A percentile compares a stretch with the other conserved stretches of the same genome.
Conservation (phyloP, 1,140 invertebrate genomes). For the Chrysoperla carnea region DNA sequence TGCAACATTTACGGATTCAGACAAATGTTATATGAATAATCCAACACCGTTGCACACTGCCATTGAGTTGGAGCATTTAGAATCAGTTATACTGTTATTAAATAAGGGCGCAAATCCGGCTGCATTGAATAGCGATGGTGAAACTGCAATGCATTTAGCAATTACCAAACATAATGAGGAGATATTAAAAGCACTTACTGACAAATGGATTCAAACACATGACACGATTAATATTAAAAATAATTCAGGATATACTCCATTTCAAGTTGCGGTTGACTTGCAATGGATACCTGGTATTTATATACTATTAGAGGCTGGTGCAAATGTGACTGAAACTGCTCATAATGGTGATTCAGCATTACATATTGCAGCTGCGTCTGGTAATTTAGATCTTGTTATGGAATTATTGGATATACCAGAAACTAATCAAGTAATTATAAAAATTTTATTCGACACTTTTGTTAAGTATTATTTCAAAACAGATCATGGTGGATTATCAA, state of each 20-base stretch:
- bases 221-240: slow-evolving; percentile 17
- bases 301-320: slow-evolving; percentile 46
- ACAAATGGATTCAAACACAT: not conserved
- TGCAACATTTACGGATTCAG: not conserved
- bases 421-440: not conserved
- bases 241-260: slow-evolving; percentile 22
- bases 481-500: not conserved
- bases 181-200: not conserved
- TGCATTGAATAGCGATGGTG: not conserved
- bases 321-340: slow-evolving; percentile 33
- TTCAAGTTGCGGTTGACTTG: slow-evolving; percentile 23
- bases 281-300: slow-evolving; percentile 32
- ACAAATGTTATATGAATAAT: not conserved
- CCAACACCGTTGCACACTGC: not conserved
- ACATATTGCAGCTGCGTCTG: not conserved
- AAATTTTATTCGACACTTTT: not conserved
- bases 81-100: not conserved
- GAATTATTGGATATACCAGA: not conserved
- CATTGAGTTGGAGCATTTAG: not conserved
- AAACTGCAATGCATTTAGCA: not conserved
- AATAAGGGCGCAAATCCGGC: not conserved
- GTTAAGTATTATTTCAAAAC: too few relatives aligned
- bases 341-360: not conserved
- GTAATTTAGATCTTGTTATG: not conserved
- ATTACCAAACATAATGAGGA: not conserved